Evolutionary conservation across 2,888 invertebrate genomes (phyloP).

Genomic region (Eumacrocentrus americanus): DNA sequence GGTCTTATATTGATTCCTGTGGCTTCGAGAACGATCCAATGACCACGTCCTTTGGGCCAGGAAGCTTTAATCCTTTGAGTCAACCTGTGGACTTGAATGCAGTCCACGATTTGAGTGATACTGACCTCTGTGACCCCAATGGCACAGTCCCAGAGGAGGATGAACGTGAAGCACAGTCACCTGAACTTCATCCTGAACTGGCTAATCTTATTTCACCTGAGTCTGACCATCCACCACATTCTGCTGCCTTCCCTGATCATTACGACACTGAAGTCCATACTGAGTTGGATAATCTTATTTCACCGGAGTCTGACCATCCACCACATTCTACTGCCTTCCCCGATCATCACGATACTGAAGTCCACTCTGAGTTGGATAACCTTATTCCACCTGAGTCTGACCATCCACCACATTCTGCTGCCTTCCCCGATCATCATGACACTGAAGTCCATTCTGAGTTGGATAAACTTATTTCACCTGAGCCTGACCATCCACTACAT

Average conservation of each 20-base stretch:
- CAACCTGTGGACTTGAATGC: slow-evolving; percentile 61
- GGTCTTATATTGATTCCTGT: slow-evolving; percentile 47
- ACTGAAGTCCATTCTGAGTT: too few relatives aligned
- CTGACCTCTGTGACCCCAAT: slow-evolving; percentile 40
- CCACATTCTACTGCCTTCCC: too few relatives aligned
- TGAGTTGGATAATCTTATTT: too few relatives aligned
- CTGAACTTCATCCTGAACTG: slow-evolving; percentile 31
- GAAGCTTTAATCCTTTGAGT: slow-evolving; percentile 49
- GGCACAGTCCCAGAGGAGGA: slow-evolving; percentile 2
- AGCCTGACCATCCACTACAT: too few relatives aligned
- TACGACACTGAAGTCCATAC: slow-evolving; percentile 14
- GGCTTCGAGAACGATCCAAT: slow-evolving; percentile 52
- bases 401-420: too few relatives aligned
- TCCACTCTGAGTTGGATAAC: too few relatives aligned
- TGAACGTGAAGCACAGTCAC: slow-evolving; percentile 18
- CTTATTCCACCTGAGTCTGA: too few relatives aligned
- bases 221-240: slow-evolving; percentile 25
- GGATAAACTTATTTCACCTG: too few relatives aligned
- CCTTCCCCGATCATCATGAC: too few relatives aligned
- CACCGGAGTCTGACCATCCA: too few relatives aligned
- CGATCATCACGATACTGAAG: too few relatives aligned
- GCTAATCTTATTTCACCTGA: slow-evolving; percentile 26
- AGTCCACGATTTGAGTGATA: slow-evolving; percentile 58
- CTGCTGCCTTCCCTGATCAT: slow-evolving; percentile 25
- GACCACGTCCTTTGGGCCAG: slow-evolving; percentile 55